Evolutionary conservation across 1,140 invertebrate genomes (phyloP).

Genomic region (Euwallacea fornicatus): DNA sequence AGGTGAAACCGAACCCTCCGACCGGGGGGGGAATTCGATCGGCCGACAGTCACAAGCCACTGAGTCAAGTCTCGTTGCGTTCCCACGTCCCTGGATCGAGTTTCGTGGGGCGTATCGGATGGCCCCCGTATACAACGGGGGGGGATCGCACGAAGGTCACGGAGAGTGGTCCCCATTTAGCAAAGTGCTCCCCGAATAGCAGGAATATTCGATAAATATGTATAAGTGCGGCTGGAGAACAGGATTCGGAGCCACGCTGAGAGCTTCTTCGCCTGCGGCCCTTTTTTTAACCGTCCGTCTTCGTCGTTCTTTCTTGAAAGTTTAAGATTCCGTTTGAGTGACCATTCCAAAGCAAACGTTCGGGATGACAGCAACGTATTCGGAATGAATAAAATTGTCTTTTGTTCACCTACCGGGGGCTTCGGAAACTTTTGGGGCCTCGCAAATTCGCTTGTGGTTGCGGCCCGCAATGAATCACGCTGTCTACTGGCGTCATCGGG

Average conservation of each 20-base stretch:
- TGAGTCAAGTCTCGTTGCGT: background rate
- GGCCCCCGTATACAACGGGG: background rate
- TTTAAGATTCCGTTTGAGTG: constrained; percentile 29
- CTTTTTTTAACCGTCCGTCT: constrained; percentile 8
- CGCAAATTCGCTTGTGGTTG: no score
- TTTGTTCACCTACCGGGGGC: no score
- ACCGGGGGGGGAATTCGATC: background rate
- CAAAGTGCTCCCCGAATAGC: constrained; percentile 16
- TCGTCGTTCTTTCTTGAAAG: constrained; percentile 5
- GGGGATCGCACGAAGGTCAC: background rate
- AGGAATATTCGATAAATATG: constrained; percentile 31
- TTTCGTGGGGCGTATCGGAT: background rate
- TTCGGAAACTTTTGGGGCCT: no score
- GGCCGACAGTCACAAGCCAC: background rate
- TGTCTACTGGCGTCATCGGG: no score
- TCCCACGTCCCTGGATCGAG: background rate
- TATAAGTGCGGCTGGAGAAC: constrained; percentile 21
- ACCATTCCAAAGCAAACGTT: constrained; percentile 28
- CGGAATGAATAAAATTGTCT: constrained; percentile 10
- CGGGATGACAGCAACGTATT: constrained; percentile 9
- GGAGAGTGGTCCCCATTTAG: constrained; percentile 13
- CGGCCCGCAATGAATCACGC: no score
- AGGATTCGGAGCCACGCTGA: constrained; percentile 11
- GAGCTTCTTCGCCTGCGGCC: constrained; percentile 10
- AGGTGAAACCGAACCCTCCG: background rate